Evolutionary conservation across 2,888 invertebrate species (phyloP).

Genomic region (Synergus gifuensis): DNA sequence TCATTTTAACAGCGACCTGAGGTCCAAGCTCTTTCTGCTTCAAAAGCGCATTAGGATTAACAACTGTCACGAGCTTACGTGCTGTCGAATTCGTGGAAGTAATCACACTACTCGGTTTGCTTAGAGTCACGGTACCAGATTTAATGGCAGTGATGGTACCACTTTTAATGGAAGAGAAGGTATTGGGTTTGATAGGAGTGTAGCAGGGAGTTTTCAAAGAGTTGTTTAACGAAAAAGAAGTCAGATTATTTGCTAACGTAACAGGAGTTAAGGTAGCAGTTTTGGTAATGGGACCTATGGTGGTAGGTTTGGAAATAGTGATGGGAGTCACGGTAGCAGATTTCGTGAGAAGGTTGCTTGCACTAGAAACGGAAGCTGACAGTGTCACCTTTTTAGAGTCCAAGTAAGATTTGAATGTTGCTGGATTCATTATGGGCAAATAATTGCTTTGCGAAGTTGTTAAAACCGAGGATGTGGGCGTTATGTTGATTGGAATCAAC

Average conservation of each 20-base stretch:
- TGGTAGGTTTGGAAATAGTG: slow-evolving; percentile 12
- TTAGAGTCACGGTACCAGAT: slow-evolving; percentile 8
- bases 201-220: not conserved
- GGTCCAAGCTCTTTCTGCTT: slow-evolving; percentile 51
- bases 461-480: slow-evolving; percentile 29
- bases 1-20: slow-evolving; percentile 60
- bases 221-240: slow-evolving; percentile 22
- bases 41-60: slow-evolving; percentile 52
- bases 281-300: not conserved
- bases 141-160: slow-evolving; percentile 13
- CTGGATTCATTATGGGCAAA: slow-evolving; percentile 36
- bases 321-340: slow-evolving; percentile 39
- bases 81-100: slow-evolving; percentile 28
- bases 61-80: slow-evolving; percentile 67
- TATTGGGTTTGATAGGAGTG: not conserved
- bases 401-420: slow-evolving; percentile 44
- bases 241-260: slow-evolving; percentile 9
- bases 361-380: slow-evolving; percentile 42
- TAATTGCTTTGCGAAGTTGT: slow-evolving; percentile 16
- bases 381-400: slow-evolving; percentile 46
- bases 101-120: not conserved
- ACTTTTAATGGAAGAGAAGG: slow-evolving; percentile 16
- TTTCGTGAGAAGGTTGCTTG: slow-evolving; percentile 42
- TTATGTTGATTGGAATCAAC: slow-evolving; percentile 69
- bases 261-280: slow-evolving; percentile 42